Evolutionary conservation across 2,888 invertebrate species (phyloP), one percentile per base, ranked within the genome.

Genomic region (Leptinotarsa peninsularis): DNA sequence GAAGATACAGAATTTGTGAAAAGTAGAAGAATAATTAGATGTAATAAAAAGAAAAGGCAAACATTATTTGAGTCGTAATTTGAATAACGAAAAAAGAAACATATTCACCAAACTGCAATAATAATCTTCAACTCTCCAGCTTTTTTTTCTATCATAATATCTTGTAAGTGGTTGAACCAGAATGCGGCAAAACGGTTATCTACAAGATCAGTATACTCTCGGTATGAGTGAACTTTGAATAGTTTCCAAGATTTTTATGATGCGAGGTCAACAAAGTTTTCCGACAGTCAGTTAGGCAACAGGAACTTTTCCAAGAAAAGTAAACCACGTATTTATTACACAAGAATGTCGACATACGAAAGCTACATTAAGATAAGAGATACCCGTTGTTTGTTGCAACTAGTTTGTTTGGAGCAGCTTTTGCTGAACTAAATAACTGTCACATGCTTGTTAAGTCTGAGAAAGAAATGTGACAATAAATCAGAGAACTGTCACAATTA

Each of bases 221-320:
- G 21, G 67, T 52, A 72, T 66, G 74, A 72, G 33, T 79, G 77
- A 79, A 78, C 78, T 80, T 75, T 78, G 75, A 79, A 80, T 75
- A 74, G 76, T 70, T 78, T 78, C 78, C 77, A 78, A 78, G 80
- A 80, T 80, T 77, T 80, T 76, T 76, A 72, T 76, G 66, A 66
- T 60, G 72, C 72, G 81, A 76, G 81, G 81, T 81, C 80, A 81
- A 70, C 74, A 66, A 77, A 78, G 76, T 80, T 78, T 75, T 79
- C 79, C 75, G 77, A 80, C 66, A 73, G 72, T 66, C 74, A 69
- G 68, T 74, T 72, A 68, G 66, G 23, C 72, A 72, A 74, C 73
- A 66, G 56, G 72, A 74, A 71, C 43, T 23, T 79, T 76, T 74
- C 75, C 68, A 73, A 72, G 73, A 79, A 79, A 79, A 72, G 71